phyloP scores from a whole-genome alignment of 2,797 vertebrate species.

The Enteromius unitaeniatus region DNA sequence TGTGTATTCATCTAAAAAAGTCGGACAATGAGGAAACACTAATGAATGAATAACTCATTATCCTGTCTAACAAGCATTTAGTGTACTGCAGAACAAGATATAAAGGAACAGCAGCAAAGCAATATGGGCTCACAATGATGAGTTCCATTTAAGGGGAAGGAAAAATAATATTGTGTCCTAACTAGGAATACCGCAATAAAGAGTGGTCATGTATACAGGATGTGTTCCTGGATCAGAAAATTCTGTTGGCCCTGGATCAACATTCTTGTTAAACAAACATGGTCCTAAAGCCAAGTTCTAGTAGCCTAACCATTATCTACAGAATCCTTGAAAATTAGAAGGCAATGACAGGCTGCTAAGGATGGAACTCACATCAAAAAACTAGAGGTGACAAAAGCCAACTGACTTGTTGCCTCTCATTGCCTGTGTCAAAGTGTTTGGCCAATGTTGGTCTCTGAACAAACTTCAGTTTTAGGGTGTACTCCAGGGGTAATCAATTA shows the following conservation, averaged over 20 bases:
- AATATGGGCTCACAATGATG: neutral
- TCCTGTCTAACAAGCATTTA: slow-evolving; percentile 39
- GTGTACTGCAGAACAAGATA: slow-evolving; percentile 46
- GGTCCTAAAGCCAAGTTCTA: neutral
- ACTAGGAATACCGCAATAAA: neutral
- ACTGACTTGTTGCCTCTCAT: neutral
- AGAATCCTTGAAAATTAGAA: neutral
- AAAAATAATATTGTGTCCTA: neutral
- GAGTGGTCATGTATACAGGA: neutral
- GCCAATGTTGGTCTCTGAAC: too few species aligned
- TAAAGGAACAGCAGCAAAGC: neutral
- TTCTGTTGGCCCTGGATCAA: slow-evolving; percentile 9
- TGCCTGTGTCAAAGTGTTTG: neutral
- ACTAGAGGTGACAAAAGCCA: neutral
- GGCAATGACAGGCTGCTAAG: neutral
- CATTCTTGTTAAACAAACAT: neutral
- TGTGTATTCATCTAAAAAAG: slow-evolving; percentile 64
- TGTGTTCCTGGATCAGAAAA: neutral
- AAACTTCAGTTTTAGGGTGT: too few species aligned
- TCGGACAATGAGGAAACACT: slow-evolving; percentile 19
- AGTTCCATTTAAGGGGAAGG: neutral
- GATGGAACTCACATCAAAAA: neutral
- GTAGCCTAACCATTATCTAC: neutral
- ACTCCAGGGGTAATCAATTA: too few species aligned
- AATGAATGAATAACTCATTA: neutral